Conservation (phyloP, 2,113 vertebrate genomes). For the Psilopsiagon aurifrons region DNA sequence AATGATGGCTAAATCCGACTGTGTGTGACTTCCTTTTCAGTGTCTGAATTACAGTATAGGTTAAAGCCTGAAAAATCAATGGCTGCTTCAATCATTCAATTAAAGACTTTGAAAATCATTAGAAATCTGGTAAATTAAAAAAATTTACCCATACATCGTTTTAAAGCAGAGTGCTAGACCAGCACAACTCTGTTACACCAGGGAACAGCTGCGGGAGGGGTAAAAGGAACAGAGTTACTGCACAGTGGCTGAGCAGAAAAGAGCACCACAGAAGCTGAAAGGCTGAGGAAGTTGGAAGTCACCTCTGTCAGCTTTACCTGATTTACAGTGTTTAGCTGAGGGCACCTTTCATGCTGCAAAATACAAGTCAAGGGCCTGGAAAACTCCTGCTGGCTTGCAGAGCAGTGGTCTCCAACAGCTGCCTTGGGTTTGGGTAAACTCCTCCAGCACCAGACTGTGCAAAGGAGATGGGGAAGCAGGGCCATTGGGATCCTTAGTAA, state of each 20-base stretch:
- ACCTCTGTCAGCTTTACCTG: neutral
- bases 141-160: neutral
- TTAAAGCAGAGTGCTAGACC: neutral
- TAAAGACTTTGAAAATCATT: slow-evolving; percentile 34
- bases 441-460: rapidly evolving
- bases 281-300: neutral
- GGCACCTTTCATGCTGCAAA: neutral
- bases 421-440: neutral
- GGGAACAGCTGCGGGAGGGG: neutral
- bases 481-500: neutral
- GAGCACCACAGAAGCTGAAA: neutral
- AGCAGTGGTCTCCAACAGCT: neutral
- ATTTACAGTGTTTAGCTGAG: neutral
- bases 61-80: slow-evolving; percentile 38
- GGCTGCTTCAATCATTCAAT: slow-evolving; percentile 34
- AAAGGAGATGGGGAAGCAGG: neutral
- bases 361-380: neutral
- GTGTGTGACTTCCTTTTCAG: neutral
- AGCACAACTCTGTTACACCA: neutral
- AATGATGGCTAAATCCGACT: neutral
- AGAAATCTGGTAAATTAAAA: neutral
- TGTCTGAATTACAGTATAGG: neutral
- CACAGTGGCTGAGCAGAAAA: neutral
- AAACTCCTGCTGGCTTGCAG: neutral
- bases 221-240: neutral